These are phyloP conservation scores for Numenius arquata DNA, from an alignment of 2,113 vertebrate genomes.

Conservation along the genomic window DNA sequence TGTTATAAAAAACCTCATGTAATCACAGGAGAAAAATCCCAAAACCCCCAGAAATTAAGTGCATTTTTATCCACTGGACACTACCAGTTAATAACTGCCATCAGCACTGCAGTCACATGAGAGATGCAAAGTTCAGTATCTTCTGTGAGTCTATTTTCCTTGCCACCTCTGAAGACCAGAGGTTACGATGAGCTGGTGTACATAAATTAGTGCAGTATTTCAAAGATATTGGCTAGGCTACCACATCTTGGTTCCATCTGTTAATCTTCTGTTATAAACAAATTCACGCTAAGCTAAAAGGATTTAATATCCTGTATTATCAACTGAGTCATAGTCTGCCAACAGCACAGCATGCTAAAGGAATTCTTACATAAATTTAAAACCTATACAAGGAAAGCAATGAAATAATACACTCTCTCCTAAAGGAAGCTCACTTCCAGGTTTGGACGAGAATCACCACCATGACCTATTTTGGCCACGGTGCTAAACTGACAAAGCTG, in stretches of 20 bases:
- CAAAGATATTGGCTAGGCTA: not conserved
- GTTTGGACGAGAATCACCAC: not conserved
- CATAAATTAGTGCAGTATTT: not conserved
- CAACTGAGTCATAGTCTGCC: not conserved
- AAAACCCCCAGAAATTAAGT: not conserved
- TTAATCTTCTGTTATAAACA: not conserved
- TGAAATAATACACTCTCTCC: not conserved
- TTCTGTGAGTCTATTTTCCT: not conserved
- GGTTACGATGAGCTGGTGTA: not conserved
- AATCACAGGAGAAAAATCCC: not conserved
- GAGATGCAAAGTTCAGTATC: not conserved
- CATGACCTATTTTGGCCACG: not conserved
- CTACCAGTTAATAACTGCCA: not conserved
- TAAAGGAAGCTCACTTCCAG: not conserved
- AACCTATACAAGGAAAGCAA: not conserved
- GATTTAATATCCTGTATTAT: not conserved
- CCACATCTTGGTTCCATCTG: not conserved
- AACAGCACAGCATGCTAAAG: not conserved
- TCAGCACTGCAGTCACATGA: not conserved
- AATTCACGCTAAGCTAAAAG: not conserved
- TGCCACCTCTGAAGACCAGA: not conserved
- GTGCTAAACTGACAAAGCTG: not conserved
- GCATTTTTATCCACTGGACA: not conserved
- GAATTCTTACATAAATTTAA: not conserved
- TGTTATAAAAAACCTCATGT: not conserved